Evolutionary conservation across 2,888 invertebrate species (phyloP).

Genomic region (Drosophila macrothrix): DNA sequence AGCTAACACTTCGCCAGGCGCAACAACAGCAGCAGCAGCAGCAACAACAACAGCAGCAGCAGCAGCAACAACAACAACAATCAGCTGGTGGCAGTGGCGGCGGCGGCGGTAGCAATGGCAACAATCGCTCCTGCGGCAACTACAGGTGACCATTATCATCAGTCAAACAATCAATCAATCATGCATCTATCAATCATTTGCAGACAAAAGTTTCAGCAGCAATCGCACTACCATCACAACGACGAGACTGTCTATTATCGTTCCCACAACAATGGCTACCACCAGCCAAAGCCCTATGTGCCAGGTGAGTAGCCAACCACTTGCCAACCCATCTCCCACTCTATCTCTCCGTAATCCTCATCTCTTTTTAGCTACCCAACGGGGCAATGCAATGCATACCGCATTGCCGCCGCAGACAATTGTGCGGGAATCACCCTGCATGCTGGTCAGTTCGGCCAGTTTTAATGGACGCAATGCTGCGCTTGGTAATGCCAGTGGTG

Average conservation of each 20-base stretch:
- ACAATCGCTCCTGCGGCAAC: slow-evolving; percentile 70
- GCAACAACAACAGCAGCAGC: slow-evolving; percentile 72
- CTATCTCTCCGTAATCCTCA: neutral
- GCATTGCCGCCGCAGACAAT: slow-evolving; percentile 81
- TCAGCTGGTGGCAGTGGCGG: slow-evolving; percentile 48
- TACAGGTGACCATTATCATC: slow-evolving; percentile 59
- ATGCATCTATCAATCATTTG: neutral
- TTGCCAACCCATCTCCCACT: neutral
- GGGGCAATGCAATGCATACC: slow-evolving; percentile 82
- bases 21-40: slow-evolving; percentile 82
- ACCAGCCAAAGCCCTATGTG: slow-evolving; percentile 83
- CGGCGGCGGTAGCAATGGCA: slow-evolving; percentile 61
- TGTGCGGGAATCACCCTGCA: slow-evolving; percentile 81
- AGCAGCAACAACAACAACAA: slow-evolving; percentile 43
- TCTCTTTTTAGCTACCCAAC: slow-evolving; percentile 72
- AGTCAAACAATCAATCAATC: neutral
- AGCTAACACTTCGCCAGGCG: slow-evolving; percentile 82
- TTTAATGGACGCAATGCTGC: slow-evolving; percentile 81
- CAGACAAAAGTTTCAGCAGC: slow-evolving; percentile 83
- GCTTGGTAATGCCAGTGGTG: slow-evolving; percentile 72
- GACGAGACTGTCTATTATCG: slow-evolving; percentile 84
- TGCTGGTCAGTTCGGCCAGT: slow-evolving; percentile 80
- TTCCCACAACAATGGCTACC: slow-evolving; percentile 82
- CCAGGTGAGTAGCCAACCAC: slow-evolving; percentile 70
- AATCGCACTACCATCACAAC: slow-evolving; percentile 83